phyloP scores from a whole-genome alignment of 1,140 invertebrate genomes.

The Caerostris extrusa region DNA sequence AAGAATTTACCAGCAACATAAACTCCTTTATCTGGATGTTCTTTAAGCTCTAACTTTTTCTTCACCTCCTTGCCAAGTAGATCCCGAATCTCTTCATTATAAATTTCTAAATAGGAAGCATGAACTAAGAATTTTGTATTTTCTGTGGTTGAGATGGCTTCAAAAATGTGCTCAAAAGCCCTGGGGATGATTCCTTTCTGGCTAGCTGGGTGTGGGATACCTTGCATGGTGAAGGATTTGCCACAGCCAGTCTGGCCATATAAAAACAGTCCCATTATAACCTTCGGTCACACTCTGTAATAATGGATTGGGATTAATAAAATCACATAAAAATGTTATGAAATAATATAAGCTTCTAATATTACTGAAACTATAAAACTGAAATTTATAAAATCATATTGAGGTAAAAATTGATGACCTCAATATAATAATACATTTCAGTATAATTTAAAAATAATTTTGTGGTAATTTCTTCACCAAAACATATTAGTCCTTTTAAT shows the following conservation, averaged over 20 bases:
- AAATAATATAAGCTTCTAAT: no score
- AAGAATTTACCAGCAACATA: conserved; percentile 86
- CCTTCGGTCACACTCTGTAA: conserved; percentile 90
- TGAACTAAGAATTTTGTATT: conserved; percentile 92
- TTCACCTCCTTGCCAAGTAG: conserved; percentile 87
- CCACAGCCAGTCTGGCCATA: conserved; percentile 95
- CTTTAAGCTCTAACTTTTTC: conserved; percentile 89
- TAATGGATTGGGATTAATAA: not conserved
- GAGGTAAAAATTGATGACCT: no score
- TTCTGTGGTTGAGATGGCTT: conserved; percentile 91
- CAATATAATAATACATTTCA: no score
- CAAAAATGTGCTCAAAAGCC: conserved; percentile 89
- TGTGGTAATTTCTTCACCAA: no score
- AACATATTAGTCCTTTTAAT: no score
- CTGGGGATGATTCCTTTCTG: conserved; percentile 90
- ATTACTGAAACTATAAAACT: no score
- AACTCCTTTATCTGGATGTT: conserved; percentile 90
- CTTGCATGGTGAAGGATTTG: conserved; percentile 90
- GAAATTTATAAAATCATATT: no score
- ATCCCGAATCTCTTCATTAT: conserved; percentile 94
- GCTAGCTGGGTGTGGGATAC: conserved; percentile 83
- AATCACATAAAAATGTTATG: not conserved
- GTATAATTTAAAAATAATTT: no score
- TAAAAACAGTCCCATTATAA: conserved; percentile 92
- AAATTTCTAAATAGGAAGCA: conserved; percentile 96